A percentile compares a stretch with the other conserved stretches of the same genome.
These are phyloP conservation scores for Delphinus delphis DNA, from an alignment of 2,113 vertebrate species.

Conservation along the genomic window DNA sequence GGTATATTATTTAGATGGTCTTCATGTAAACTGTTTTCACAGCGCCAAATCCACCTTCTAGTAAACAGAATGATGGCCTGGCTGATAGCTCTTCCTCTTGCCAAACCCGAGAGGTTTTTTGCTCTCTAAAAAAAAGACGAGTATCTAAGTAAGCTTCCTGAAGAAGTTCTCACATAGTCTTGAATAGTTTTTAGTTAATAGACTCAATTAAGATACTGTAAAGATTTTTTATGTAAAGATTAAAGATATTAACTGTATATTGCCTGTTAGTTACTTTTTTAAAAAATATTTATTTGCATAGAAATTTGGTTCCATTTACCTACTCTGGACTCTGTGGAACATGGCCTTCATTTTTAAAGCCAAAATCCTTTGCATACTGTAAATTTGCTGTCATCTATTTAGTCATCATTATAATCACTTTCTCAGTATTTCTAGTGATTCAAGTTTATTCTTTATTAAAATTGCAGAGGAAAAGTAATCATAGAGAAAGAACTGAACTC, in stretches of 20 bases:
- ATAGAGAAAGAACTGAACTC: neutral
- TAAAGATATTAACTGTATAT: neutral
- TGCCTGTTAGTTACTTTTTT: neutral
- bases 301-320: neutral
- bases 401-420: neutral
- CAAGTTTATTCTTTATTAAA: slow-evolving; percentile 14
- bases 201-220: neutral
- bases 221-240: neutral
- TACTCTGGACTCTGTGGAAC: neutral
- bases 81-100: neutral
- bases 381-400: neutral
- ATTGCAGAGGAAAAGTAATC: neutral
- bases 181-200: neutral
- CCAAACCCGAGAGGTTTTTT: neutral
- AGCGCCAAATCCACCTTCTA: neutral
- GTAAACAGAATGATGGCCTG: neutral
- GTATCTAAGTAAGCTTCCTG: neutral
- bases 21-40: neutral
- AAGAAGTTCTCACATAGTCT: neutral
- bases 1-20: neutral
- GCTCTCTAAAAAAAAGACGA: neutral
- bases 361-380: neutral
- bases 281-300: neutral
- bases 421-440: slow-evolving; percentile 24
- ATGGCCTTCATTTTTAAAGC: neutral